phyloP scores from a whole-genome alignment of 2,113 vertebrate genomes.

The Dromiciops gliroides region DNA sequence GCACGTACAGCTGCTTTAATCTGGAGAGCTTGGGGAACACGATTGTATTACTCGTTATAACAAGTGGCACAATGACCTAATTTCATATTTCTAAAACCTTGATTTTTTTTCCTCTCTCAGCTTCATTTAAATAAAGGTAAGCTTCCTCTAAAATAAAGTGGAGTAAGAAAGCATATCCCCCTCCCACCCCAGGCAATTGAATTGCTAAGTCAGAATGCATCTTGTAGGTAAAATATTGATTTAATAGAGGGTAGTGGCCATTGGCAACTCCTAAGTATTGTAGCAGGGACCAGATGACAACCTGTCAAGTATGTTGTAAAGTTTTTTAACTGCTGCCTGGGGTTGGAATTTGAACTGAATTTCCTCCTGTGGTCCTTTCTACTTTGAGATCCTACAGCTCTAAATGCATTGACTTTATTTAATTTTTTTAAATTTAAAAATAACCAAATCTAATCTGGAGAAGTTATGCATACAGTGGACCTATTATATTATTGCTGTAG shows the following conservation, averaged over 20 bases:
- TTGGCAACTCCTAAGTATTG: conserved; percentile 19
- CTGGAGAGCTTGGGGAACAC: neutral
- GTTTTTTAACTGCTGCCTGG: neutral
- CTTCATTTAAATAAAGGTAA: conserved; percentile 8
- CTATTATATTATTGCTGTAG: neutral
- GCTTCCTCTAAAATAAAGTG: neutral
- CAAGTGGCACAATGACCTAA: conserved; percentile 4
- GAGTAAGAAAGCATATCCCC: neutral
- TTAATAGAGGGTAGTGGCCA: conserved; percentile 12
- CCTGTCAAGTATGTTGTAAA: neutral
- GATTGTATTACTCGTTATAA: neutral
- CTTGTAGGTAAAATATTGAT: conserved; percentile 7
- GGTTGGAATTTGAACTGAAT: neutral
- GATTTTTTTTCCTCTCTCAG: conserved; percentile 24
- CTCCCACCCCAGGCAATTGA: neutral
- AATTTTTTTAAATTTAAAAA: neutral
- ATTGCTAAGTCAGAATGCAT: neutral
- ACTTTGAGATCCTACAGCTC: neutral
- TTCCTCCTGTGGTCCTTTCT: neutral
- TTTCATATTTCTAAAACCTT: conserved; percentile 9
- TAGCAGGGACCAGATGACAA: conserved; percentile 7
- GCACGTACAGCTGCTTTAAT: neutral
- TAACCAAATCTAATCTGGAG: neutral
- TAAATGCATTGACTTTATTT: neutral
- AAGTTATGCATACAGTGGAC: neutral